Evolutionary conservation across 1,140 invertebrate genomes (phyloP).

Genomic region (Psix sp.): DNA sequence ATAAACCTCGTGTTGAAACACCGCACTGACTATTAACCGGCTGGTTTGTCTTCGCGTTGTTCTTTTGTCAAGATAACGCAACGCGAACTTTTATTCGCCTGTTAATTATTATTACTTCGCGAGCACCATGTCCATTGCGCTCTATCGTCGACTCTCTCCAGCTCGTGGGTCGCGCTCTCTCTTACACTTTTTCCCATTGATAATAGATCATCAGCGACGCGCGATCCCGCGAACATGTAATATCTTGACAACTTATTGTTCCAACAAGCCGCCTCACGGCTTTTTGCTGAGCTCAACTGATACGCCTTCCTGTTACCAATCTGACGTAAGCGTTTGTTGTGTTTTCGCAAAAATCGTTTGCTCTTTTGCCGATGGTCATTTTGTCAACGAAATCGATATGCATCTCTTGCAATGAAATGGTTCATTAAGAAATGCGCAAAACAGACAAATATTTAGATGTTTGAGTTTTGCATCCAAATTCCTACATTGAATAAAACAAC

Average conservation of each 20-base stretch:
- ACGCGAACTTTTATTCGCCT: slow-evolving; percentile 40
- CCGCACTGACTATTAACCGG: slow-evolving; percentile 31
- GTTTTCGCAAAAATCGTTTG: slow-evolving; percentile 27
- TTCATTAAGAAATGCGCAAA: too few relatives aligned
- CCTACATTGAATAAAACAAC: too few relatives aligned
- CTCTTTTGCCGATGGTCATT: slow-evolving; percentile 2
- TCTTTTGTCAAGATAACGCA: slow-evolving; percentile 47
- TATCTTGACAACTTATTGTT: too few relatives aligned
- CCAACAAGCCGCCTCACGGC: too few relatives aligned
- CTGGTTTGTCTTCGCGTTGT: slow-evolving; percentile 34
- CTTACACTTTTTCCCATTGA: slow-evolving; percentile 9
- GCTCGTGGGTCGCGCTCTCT: slow-evolving; percentile 4
- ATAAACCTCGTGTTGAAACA: slow-evolving; percentile 21
- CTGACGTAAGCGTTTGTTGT: slow-evolving; percentile 25
- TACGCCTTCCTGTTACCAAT: slow-evolving; percentile 34
- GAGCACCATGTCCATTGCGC: slow-evolving; percentile 24
- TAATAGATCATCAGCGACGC: too few relatives aligned
- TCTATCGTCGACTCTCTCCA: slow-evolving; percentile 11
- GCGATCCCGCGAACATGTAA: too few relatives aligned
- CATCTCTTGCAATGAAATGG: too few relatives aligned
- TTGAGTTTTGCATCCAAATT: too few relatives aligned
- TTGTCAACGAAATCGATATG: slow-evolving; percentile 10
- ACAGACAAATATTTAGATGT: too few relatives aligned
- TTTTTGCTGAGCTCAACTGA: slow-evolving; percentile 20
- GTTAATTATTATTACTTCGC: slow-evolving; percentile 44